Evolutionary conservation across 2,888 invertebrate species (phyloP), one percentile per base, ranked within the genome.

Genomic region (Drosophila crucigera): DNA sequence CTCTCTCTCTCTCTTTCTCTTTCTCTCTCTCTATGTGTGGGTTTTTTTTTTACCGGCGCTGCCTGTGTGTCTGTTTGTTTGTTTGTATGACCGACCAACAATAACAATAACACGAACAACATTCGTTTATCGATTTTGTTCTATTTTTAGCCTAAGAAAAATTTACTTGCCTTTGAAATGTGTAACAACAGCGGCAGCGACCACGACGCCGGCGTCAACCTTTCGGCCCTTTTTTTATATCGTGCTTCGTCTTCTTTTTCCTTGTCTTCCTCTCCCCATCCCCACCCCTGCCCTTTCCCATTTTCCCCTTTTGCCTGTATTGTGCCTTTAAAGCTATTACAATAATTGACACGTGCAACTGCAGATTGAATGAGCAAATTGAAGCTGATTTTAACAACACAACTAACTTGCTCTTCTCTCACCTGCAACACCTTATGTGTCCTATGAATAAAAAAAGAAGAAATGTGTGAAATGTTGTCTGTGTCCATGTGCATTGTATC

Each of bases 111-210:
- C 66, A 79, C 73, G 71, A 77, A 73, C 65, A 90, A 91, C 91
- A 86, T 87, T 91, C 90, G 88, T 88, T 92, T 92, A 92, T 92
- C 90, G 92, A 92, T 92, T 92, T 91, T 92, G 73, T 80, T 80
- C 85, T 92, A 92, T 92, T 92, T 92, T 90, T 92, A 92, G 92
- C 83, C 75, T 66, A 79, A 71, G 73, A 73, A 78, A 76, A 81
- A 76, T 78, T 84, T 88, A 90, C 91, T 92, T 91, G 89, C 82
- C 83, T 86, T 90, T 90, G 73, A 78, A 90, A 85, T 82, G 71
- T 79, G 74, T 76, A 80, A 80, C 77, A 72, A 41, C 52, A 54
- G 53, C 35, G 69, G 11, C 16, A 53, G 10, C 73, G 62, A n/a
- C 53, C 59, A 43, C 63, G 33, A 37, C 70, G 52, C 22, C 55